Base-by-base conservation (phyloP, 2,113 vertebrate species). In the Leuciscus idus region DNA sequence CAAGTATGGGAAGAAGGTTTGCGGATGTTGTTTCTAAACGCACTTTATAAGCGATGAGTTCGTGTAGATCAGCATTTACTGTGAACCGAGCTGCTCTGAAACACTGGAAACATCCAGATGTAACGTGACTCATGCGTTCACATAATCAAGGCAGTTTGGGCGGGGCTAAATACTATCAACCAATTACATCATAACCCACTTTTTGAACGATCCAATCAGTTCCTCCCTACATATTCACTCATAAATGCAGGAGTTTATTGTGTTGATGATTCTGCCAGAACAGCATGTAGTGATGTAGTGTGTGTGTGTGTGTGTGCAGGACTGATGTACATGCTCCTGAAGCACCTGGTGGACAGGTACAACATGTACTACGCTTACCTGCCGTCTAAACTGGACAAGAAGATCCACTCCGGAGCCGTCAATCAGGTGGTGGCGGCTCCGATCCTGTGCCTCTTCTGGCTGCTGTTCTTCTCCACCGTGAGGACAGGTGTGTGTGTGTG, bases 361-460 rank as follows among this genome's bases (percentile, higher is more conserved):
- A 99, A 99, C 92, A 95, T 99, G 92, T 99, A 99, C 94, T 99
- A 99, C 7, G 98, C 98, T 84, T 99, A 99, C 93, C 93, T 99
- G 92, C 98, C 98, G 61, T 98, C 97, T 87, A 99, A 99, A 84
- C 95, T 99, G 90, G 97, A 99, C 94, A 98, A 99, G 95, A 99
- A 99, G 94, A 99, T 99, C 93, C 98, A 99, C 93, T 98, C 97
- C 0, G 97, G 95, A 36, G 98, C 98, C 0, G 98, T 99, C 89
- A 99, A 97, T 90, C 98, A 99, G 93, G 98, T 99, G 92, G 98
- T 99, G 89, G 98, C 98, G 0, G 98, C 98, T 0, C 98, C 98
- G 73, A 98, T 99, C 92, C 97, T 99, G 89, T 99, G 98, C 90
- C 97, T 99, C 86, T 99, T 97, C 94, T 99, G 98, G 97, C 95